A percentile compares a stretch with the other conserved stretches of the same genome.
Evolutionary conservation across 2,888 invertebrate genomes (phyloP).

Genomic region (Sinopyrophorus schimmeli): DNA sequence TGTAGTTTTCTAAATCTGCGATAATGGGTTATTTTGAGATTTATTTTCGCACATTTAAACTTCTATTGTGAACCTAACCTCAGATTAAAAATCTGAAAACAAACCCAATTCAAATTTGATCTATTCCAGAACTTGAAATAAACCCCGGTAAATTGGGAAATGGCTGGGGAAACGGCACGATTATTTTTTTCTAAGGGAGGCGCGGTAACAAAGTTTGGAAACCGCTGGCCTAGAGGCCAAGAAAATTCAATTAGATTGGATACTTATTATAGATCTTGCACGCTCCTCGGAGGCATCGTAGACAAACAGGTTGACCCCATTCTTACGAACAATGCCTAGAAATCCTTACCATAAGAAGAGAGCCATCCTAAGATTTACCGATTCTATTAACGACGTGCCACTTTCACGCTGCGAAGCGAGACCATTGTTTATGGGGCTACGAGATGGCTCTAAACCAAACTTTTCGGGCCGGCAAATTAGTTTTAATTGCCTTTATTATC

Average conservation of each 20-base stretch:
- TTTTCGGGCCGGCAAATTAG: constrained; percentile 21
- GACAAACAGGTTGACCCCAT: constrained; percentile 33
- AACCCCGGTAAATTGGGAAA: no score
- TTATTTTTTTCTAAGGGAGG: no score
- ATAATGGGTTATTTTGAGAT: no score
- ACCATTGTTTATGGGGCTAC: constrained; percentile 42
- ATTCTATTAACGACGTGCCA: constrained; percentile 44
- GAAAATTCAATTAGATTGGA: constrained; percentile 18
- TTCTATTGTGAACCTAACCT: no score
- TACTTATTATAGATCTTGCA: constrained; percentile 8
- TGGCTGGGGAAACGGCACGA: no score
- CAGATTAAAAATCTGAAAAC: no score
- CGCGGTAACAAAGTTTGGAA: no score
- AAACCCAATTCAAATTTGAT: no score
- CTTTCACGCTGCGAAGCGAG: constrained; percentile 45
- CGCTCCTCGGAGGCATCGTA: constrained; percentile 20
- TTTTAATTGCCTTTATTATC: constrained; percentile 17
- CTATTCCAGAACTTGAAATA: no score
- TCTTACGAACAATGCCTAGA: constrained; percentile 33
- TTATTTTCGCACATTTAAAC: no score
- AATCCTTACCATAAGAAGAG: constrained; percentile 33
- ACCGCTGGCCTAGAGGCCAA: no score
- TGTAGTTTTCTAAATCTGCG: no score
- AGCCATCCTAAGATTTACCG: constrained; percentile 40
- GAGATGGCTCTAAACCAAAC: constrained; percentile 17